phyloP scores from a whole-genome alignment of 2,113 vertebrate genomes.

The Hippocampus barbouri region DNA sequence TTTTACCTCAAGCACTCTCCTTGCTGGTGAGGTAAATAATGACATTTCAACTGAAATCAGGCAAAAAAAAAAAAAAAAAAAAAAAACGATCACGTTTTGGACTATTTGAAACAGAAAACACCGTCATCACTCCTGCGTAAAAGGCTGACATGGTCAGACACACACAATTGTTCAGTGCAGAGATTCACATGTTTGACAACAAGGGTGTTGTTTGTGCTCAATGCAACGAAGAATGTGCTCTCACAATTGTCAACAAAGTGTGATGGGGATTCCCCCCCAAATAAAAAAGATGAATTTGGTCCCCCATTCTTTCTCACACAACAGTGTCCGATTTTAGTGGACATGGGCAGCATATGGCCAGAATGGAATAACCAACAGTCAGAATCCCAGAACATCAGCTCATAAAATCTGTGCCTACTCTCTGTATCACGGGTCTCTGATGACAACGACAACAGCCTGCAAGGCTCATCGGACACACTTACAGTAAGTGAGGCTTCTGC shows the following conservation, averaged over 20 bases:
- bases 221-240: neutral
- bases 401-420: too few species aligned
- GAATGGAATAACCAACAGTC: slow-evolving; percentile 31
- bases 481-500: slow-evolving; percentile 18
- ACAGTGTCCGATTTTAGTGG: too few species aligned
- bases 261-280: too few species aligned
- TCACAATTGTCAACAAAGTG: too few species aligned
- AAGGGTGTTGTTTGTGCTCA: neutral
- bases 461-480: slow-evolving; percentile 12
- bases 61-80: neutral
- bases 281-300: too few species aligned
- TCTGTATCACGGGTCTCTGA: neutral
- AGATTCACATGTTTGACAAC: neutral
- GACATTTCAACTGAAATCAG: neutral
- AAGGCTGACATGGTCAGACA: neutral
- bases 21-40: slow-evolving; percentile 7
- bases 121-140: neutral
- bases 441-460: neutral
- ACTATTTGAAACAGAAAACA: too few species aligned
- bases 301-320: too few species aligned
- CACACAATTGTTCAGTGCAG: neutral
- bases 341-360: neutral
- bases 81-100: neutral
- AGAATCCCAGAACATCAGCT: slow-evolving; percentile 12
- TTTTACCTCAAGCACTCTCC: slow-evolving; percentile 35